These are phyloP conservation scores for Clupea harengus DNA, from an alignment of 2,113 vertebrate species.

Conservation along the genomic window DNA sequence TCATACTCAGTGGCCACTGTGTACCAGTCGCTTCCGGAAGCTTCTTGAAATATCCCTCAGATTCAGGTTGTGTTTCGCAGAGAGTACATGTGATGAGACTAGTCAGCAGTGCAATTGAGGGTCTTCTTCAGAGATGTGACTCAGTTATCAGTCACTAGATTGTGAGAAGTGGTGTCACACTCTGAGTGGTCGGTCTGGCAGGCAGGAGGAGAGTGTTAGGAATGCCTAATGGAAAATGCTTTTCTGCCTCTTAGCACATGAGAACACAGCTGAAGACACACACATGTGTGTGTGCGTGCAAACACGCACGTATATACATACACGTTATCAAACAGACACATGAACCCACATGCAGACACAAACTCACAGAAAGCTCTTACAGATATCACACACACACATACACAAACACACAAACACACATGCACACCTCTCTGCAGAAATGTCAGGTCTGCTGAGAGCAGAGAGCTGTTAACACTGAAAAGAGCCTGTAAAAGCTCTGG, in stretches of 20 bases:
- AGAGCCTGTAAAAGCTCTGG: constrained; percentile 1
- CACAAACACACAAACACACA: not conserved
- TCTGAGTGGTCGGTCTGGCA: not conserved
- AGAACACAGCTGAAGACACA: not conserved
- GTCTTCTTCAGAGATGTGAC: not conserved
- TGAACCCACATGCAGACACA: not conserved
- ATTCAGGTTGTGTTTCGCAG: not conserved
- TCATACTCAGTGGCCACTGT: not conserved
- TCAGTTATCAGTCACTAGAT: not conserved
- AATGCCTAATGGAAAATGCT: not conserved
- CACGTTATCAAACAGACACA: not conserved
- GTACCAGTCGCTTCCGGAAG: no score
- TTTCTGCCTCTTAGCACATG: not conserved
- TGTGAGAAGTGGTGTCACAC: not conserved
- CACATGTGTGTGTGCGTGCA: no score
- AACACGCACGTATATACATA: not conserved
- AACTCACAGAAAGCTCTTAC: not conserved
- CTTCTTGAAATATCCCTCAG: not conserved
- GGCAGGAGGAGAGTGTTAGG: not conserved
- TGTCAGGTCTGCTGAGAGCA: constrained; percentile 15
- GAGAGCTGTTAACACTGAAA: constrained; percentile 2
- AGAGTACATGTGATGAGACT: not conserved
- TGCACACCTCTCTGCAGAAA: not conserved
- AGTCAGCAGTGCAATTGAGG: not conserved
- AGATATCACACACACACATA: not conserved